A percentile compares a stretch with the other conserved stretches of the same genome.
Evolutionary conservation across 2,797 vertebrate species (phyloP).

Genomic region (Pelobates cultripes): DNA sequence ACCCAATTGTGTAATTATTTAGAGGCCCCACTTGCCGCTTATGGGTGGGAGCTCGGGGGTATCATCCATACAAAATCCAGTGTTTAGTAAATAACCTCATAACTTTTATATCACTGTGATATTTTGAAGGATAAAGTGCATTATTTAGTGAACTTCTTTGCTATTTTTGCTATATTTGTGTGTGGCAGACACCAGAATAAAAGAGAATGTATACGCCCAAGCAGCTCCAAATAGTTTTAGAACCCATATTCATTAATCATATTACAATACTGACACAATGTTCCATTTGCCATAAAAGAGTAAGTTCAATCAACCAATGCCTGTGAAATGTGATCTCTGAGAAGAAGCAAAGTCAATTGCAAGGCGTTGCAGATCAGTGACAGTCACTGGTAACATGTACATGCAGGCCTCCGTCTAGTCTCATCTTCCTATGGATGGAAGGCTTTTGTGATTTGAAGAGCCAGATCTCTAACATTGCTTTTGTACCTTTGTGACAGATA

Average conservation of each 20-base stretch:
- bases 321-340: conserved; percentile 34
- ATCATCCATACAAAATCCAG: too few species aligned
- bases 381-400: conserved; percentile 30
- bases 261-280: conserved; percentile 39
- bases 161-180: too few species aligned
- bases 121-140: too few species aligned
- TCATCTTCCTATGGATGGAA: conserved; percentile 23
- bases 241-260: conserved; percentile 35
- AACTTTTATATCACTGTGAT: too few species aligned
- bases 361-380: conserved; percentile 33
- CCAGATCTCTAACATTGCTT: conserved; percentile 7
- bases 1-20: too few species aligned
- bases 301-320: conserved; percentile 25
- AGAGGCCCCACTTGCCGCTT: too few species aligned
- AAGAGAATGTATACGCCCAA: conserved; percentile 7
- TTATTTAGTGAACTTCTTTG: too few species aligned
- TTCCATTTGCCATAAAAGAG: conserved; percentile 33
- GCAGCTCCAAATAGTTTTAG: conserved; percentile 28
- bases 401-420: background rate
- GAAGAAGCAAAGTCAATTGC: conserved; percentile 25
- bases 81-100: too few species aligned
- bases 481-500: conserved; percentile 12
- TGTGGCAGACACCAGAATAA: too few species aligned
- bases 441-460: background rate
- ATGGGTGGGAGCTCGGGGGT: too few species aligned